Evolutionary conservation across 1,140 invertebrate genomes (phyloP), one percentile per base, ranked within the genome.

Genomic region (Temnothorax nylanderi): DNA sequence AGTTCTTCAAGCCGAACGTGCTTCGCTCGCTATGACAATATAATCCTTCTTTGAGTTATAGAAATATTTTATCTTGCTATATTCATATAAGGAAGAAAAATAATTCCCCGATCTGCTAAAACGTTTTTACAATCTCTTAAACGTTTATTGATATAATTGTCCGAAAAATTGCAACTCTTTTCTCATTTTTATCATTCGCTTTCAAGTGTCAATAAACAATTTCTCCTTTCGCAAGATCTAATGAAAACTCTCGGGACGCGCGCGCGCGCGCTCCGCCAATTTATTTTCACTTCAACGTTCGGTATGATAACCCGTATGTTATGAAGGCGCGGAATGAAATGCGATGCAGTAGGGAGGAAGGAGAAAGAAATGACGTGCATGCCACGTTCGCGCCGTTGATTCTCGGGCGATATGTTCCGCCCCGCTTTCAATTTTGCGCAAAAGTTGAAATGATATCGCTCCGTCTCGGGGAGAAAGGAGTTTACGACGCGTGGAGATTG

Each of bases 401-500:
- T 81, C 65, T 44, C 51, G n/a, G 26, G 49, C 87, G 87, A 86
- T 88, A 80, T 77, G 41, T 86, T 77, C 78, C 75, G 34, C 13
- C 18, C 21, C 65, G 86, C 80, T 87, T 90, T 85, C 81, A 88
- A 88, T 90, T 88, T 88, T 47, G 72, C 69, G 47, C 60, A 71
- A 74, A 90, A 89, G 65, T 87, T 65, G 78, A 56, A 64, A 75
- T 76, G 67, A 86, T 86, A 88, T 88, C 80, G 80, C 41, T 60
- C 21, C 56, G 81, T 51, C 58, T 37, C 18, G 47, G 11, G 54
- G 64, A 87, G 87, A 86, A 62, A 76, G 69, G 54, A 86, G 72
- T 88, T 90, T 82, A 78, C 87, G 81, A 89, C 81, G 67, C 81
- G 74, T 44, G 87, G 58, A 72, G 71, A 88, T 88, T 60, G 69